A percentile compares a stretch with the other conserved stretches of the same genome.
Evolutionary conservation across 2,113 vertebrate species (phyloP).

Genomic region (Gulo gulo): DNA sequence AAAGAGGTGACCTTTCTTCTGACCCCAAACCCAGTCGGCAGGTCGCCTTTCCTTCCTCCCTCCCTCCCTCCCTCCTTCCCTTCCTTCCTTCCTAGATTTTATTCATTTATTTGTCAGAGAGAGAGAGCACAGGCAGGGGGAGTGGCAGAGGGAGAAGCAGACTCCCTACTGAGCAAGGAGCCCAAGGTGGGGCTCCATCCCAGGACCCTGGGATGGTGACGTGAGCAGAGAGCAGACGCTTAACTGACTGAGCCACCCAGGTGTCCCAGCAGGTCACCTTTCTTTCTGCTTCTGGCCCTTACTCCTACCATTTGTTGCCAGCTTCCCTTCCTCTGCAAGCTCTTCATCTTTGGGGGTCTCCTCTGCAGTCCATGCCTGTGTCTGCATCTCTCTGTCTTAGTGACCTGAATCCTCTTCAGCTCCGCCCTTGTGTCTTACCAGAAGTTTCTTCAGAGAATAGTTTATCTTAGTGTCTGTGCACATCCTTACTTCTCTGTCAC

Average conservation of each 20-base stretch:
- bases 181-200: neutral
- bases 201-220: neutral
- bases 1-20: neutral
- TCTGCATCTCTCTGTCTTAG: neutral
- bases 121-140: no score
- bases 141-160: neutral
- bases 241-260: neutral
- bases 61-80: fast-evolving
- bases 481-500: conserved; percentile 4
- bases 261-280: neutral
- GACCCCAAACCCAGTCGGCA: neutral
- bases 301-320: neutral
- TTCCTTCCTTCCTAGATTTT: neutral
- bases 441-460: neutral
- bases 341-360: neutral
- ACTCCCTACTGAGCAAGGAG: neutral
- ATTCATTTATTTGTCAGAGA: neutral
- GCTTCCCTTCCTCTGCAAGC: neutral
- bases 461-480: neutral
- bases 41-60: neutral
- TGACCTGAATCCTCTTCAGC: neutral
- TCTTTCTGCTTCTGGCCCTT: neutral
- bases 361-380: neutral
- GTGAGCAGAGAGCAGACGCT: neutral
- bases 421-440: neutral